These are phyloP conservation scores for Schizopygopsis pylzovi DNA, from an alignment of 2,797 vertebrate genomes.

Conservation along the genomic window DNA sequence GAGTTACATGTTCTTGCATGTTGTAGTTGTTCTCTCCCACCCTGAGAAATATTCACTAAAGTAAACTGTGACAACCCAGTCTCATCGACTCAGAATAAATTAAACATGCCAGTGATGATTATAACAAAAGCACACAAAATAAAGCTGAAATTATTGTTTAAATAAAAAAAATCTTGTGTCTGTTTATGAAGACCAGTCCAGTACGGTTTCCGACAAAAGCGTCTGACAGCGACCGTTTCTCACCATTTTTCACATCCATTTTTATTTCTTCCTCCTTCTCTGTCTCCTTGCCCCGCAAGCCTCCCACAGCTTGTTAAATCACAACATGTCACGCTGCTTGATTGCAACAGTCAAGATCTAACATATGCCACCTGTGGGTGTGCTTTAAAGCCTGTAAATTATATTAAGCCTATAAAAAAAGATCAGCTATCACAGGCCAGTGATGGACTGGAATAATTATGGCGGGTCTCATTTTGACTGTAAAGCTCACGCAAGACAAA, in stretches of 20 bases:
- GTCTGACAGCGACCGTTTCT: constrained; percentile 45
- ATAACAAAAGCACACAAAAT: not conserved
- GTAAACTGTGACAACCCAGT: not conserved
- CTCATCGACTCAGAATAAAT: not conserved
- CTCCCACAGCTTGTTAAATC: constrained; percentile 67
- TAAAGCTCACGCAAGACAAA: constrained; percentile 56
- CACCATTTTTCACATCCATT: constrained; percentile 41
- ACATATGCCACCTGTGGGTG: constrained; percentile 65
- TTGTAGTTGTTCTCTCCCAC: not conserved
- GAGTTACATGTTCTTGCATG: not conserved
- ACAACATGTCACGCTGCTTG: constrained; percentile 64
- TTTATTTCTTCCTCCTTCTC: constrained; percentile 48
- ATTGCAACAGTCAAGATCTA: constrained; percentile 65
- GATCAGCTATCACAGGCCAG: constrained; percentile 54
- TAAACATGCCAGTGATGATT: not conserved
- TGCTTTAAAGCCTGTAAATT: constrained; percentile 66
- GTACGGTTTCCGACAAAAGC: constrained; percentile 28
- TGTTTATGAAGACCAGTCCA: constrained; percentile 13
- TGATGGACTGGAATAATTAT: constrained; percentile 64
- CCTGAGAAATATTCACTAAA: not conserved
- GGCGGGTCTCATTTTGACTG: constrained; percentile 58
- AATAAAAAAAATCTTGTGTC: not conserved
- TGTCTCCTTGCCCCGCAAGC: constrained; percentile 50
- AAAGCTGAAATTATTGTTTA: not conserved
- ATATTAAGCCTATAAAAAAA: constrained; percentile 65